A percentile compares a stretch with the other conserved stretches of the same genome.
phyloP scores from a whole-genome alignment of 2,797 vertebrate genomes.

The Myotis pilosus region DNA sequence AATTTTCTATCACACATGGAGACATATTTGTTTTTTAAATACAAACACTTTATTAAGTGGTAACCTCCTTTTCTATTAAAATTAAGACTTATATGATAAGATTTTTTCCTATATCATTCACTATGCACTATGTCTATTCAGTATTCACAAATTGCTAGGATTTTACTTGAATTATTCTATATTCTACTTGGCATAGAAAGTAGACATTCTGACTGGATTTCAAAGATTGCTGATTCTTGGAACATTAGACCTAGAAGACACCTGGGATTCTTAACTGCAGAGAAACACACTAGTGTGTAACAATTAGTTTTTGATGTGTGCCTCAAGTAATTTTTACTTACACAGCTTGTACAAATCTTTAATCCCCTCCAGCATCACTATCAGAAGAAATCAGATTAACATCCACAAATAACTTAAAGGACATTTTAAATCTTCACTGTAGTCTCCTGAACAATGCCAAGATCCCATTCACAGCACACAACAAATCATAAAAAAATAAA shows the following conservation, averaged over 20 bases:
- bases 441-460: neutral
- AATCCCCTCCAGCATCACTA: neutral
- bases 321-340: conserved; percentile 2
- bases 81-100: neutral
- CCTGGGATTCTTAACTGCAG: neutral
- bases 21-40: conserved; percentile 5
- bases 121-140: neutral
- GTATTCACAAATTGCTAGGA: conserved; percentile 11
- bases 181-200: conserved; percentile 5
- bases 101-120: neutral
- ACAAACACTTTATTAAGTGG: neutral
- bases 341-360: conserved; percentile 4
- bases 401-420: conserved; percentile 42
- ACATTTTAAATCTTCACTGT: neutral
- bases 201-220: neutral
- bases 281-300: neutral
- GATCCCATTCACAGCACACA: neutral
- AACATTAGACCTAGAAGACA: neutral
- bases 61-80: too few species aligned
- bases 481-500: conserved; percentile 4
- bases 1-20: neutral
- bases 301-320: neutral
- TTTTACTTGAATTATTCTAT: neutral
- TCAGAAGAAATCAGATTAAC: conserved; percentile 26
- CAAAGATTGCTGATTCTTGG: conserved; percentile 6